A percentile compares a stretch with the other conserved stretches of the same genome.
Evolutionary conservation across 2,888 invertebrate genomes (phyloP).

Genomic region (Xestia xanthographa): DNA sequence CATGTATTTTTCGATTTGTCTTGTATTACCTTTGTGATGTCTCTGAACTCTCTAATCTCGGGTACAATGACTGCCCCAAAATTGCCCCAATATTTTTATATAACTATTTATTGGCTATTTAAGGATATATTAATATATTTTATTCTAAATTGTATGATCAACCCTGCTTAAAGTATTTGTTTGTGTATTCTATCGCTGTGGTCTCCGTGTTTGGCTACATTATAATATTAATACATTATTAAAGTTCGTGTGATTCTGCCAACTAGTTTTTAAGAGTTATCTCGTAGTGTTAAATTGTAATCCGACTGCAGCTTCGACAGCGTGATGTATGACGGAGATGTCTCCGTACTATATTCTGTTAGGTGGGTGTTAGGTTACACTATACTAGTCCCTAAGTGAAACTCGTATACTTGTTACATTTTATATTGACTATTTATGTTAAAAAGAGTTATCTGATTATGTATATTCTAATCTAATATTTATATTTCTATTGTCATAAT

Average conservation of each 20-base stretch:
- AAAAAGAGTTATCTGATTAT: conserved; percentile 58
- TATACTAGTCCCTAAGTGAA: conserved; percentile 63
- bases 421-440: conserved; percentile 63
- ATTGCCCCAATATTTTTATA: conserved; percentile 73
- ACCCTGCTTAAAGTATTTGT: conserved; percentile 61
- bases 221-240: conserved; percentile 59
- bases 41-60: conserved; percentile 39
- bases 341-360: conserved; percentile 45
- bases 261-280: conserved; percentile 76
- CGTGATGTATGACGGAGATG: conserved; percentile 46
- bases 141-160: conserved; percentile 57
- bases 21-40: conserved; percentile 51
- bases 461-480: conserved; percentile 60
- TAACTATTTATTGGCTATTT: conserved; percentile 64
- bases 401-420: conserved; percentile 68
- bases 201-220: conserved; percentile 67
- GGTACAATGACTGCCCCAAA: conserved; percentile 65
- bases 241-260: conserved; percentile 74
- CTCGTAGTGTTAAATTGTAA: conserved; percentile 71
- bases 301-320: conserved; percentile 81
- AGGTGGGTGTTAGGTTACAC: conserved; percentile 48
- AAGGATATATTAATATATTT: conserved; percentile 59
- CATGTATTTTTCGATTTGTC: conserved; percentile 65
- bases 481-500: conserved; percentile 61
- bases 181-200: conserved; percentile 68